These are phyloP conservation scores for Helicolenus hilgendorfi DNA, from an alignment of 2,797 vertebrate species.

Conservation along the genomic window DNA sequence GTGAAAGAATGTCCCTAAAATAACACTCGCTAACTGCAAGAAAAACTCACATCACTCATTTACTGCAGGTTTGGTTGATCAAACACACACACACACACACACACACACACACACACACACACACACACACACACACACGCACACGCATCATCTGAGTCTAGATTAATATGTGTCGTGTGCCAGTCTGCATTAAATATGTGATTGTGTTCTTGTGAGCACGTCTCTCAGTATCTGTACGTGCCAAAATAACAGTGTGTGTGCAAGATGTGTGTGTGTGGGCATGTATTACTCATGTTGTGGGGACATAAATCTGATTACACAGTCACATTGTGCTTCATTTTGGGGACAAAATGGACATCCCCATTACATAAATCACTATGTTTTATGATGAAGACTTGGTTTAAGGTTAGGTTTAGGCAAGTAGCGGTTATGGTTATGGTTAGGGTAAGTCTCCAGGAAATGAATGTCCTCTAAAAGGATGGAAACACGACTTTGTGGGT, in stretches of 20 bases:
- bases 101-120: background rate
- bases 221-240: background rate
- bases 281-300: too few species aligned
- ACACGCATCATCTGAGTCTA: background rate
- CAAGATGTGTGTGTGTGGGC: too few species aligned
- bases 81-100: background rate
- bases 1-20: background rate
- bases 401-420: too few species aligned
- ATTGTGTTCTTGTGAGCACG: background rate
- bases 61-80: constrained; percentile 7
- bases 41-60: constrained; percentile 22
- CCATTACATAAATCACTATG: too few species aligned
- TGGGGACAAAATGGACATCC: too few species aligned
- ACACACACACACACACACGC: background rate
- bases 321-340: too few species aligned
- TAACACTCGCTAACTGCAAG: constrained; percentile 19
- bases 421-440: too few species aligned
- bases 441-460: too few species aligned
- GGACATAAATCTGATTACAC: too few species aligned
- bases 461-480: too few species aligned
- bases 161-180: background rate
- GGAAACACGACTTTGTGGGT: too few species aligned
- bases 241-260: background rate
- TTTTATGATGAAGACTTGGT: too few species aligned
- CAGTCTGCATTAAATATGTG: background rate